These are phyloP conservation scores for Regulus satrapa DNA, from an alignment of 2,113 vertebrate species.

Conservation along the genomic window DNA sequence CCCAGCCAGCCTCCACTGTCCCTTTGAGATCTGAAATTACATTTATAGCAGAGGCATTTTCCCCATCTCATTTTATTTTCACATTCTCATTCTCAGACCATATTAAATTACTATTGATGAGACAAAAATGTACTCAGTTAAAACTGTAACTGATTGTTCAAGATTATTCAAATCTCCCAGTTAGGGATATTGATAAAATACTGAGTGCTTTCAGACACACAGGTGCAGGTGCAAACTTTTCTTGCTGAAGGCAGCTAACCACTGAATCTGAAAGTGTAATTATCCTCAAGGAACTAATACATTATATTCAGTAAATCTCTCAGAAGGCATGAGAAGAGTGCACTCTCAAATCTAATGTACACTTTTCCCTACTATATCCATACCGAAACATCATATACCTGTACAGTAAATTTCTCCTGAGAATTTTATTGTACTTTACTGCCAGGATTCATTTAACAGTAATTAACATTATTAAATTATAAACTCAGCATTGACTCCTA, in stretches of 20 bases:
- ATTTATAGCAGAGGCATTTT: not conserved
- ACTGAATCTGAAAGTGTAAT: not conserved
- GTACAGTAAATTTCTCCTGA: not conserved
- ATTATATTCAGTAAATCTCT: not conserved
- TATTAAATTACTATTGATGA: not conserved
- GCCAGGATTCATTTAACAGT: not conserved
- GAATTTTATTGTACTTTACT: not conserved
- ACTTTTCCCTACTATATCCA: not conserved
- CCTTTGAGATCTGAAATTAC: not conserved
- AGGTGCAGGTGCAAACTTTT: not conserved
- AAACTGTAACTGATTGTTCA: not conserved
- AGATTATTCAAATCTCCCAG: not conserved
- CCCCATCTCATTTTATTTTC: not conserved
- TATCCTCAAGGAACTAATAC: not conserved
- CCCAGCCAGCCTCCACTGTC: not conserved
- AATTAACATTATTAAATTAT: not conserved
- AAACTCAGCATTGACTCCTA: not conserved
- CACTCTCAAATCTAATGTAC: not conserved
- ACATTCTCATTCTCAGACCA: not conserved
- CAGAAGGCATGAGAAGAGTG: not conserved
- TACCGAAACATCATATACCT: not conserved
- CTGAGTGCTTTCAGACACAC: not conserved
- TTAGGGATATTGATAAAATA: not conserved
- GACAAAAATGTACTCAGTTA: not conserved
- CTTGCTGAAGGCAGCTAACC: not conserved